Conservation (phyloP, 2,797 vertebrate genomes). For the Lepus oiostolus region DNA sequence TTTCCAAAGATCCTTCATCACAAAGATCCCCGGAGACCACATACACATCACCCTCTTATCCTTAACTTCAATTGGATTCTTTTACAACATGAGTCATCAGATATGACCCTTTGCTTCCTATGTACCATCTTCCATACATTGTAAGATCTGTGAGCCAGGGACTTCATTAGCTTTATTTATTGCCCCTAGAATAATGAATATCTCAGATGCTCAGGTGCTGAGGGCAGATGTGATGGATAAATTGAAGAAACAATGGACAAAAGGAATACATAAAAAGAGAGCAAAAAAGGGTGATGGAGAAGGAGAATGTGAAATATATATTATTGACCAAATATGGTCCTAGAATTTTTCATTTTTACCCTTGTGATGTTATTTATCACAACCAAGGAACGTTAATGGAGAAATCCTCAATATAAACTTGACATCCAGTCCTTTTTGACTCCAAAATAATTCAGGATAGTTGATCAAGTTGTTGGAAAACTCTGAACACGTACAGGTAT, state of each 20-base stretch:
- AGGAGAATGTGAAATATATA: not conserved
- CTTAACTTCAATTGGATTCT: not conserved
- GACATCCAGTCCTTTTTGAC: not conserved
- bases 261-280: not conserved
- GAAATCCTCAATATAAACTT: not conserved
- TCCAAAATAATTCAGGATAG: not conserved
- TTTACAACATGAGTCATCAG: not conserved
- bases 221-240: not conserved
- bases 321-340: not conserved
- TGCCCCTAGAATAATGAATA: not conserved
- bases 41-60: not conserved
- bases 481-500: not conserved
- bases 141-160: not conserved
- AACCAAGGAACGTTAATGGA: not conserved
- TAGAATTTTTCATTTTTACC: not conserved
- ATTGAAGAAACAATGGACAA: not conserved
- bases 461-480: not conserved
- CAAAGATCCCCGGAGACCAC: not conserved
- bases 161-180: not conserved
- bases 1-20: not conserved
- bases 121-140: not conserved
- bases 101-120: not conserved
- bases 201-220: not conserved
- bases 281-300: not conserved
- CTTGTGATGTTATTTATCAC: not conserved